Base-by-base conservation (phyloP, 2,113 vertebrate genomes). In the Megaleporinus macrocephalus region DNA sequence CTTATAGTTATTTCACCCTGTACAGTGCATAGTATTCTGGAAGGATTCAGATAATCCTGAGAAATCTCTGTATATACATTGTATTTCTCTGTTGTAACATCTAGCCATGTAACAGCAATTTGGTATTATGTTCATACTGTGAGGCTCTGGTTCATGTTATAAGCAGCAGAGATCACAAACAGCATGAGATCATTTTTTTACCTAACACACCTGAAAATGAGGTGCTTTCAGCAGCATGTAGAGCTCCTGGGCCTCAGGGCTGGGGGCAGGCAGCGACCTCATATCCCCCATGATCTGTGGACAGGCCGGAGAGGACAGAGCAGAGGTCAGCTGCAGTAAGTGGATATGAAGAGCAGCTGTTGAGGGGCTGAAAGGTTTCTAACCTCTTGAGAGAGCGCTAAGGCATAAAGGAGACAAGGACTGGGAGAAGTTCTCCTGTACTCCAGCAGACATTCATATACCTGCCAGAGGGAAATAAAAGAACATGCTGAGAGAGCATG, bases 361-460 rank as follows among this genome's bases (percentile, higher is more conserved):
- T 70, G 36, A 27, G 72, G 26, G 15, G 26, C 4, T 30, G 41
- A 30, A 62, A 33, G 59, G 26, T 26, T 41, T 4, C 93, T 84
- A 65, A 98, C 97, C 96, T 97, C 96, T 0, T 29, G 84, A 79
- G 90, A 94, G 61, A 97, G 73, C 0, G 71, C 88, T 5, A 90
- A 91, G n/a, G 95, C 93, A 13, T 92, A 93, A 20, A 87, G 87
- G 0, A 87, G 89, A 66, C 92, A 73, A 4, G 97, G 95, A 70
- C 51, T 78, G 0, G 95, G 94, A 14, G 86, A 90, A 80, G 85
- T 89, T 29, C 78, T 92, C 22, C 93, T 91, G 70, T 96, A 96
- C 20, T 94, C 90, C 73, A 95, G 86, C 82, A 98, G 95, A 82
- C 95, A 94, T 85, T 96, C 95, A 26, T 98, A 96, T 15, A 97